Evolutionary conservation across 2,888 invertebrate species (phyloP).

Genomic region (Leucoptera coffeella): DNA sequence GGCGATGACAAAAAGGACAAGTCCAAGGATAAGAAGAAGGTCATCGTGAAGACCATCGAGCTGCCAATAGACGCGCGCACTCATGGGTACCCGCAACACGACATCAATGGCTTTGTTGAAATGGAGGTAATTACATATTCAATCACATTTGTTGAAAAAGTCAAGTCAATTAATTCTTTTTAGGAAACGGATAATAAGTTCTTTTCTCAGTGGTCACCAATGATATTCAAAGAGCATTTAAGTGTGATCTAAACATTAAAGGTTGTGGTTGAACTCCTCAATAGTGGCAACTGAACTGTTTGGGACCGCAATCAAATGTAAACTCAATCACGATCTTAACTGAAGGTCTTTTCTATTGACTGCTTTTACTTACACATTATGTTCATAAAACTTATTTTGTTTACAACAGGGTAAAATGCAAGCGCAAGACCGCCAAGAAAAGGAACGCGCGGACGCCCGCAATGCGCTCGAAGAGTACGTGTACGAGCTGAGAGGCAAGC

Average conservation of each 20-base stretch:
- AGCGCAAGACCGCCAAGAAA: conserved; percentile 84
- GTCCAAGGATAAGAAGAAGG: conserved; percentile 65
- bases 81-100: conserved; percentile 63
- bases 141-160: conserved; percentile 1
- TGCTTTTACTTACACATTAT: background rate
- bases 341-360: background rate
- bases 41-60: conserved; percentile 73
- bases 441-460: conserved; percentile 90
- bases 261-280: too few relatives aligned
- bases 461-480: conserved; percentile 98
- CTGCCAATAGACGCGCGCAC: conserved; percentile 75
- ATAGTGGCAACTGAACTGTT: too few relatives aligned
- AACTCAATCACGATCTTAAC: too few relatives aligned
- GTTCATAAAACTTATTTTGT: background rate
- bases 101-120: conserved; percentile 70
- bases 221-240: too few relatives aligned
- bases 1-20: conserved; percentile 60
- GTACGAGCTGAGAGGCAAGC: conserved; percentile 89
- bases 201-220: too few relatives aligned
- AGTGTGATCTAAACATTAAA: too few relatives aligned
- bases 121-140: conserved; percentile 73
- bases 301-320: too few relatives aligned
- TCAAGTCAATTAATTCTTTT: too few relatives aligned
- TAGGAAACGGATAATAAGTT: too few relatives aligned
- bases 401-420: conserved; percentile 65